These are phyloP conservation scores for Sebastes glaucus DNA, from an alignment of 2,797 vertebrate genomes.

Conservation along the genomic window DNA sequence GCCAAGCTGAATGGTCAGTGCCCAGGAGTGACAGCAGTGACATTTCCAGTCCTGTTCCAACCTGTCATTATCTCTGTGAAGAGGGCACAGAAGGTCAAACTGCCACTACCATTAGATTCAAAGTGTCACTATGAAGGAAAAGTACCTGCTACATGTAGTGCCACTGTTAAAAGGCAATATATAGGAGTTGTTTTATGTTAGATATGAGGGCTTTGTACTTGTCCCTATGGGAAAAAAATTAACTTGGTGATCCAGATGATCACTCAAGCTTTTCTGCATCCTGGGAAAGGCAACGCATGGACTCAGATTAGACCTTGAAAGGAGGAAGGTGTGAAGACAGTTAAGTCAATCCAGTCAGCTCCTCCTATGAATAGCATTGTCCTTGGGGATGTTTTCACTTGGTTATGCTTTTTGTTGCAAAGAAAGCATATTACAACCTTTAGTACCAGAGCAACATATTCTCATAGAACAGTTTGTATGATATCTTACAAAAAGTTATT, in stretches of 20 bases:
- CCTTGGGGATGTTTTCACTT: neutral
- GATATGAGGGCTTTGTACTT: constrained; percentile 1
- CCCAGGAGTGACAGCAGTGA: constrained; percentile 47
- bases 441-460: neutral
- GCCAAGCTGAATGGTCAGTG: constrained; percentile 2
- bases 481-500: no score
- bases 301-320: neutral
- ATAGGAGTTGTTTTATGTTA: neutral
- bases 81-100: constrained; percentile 60
- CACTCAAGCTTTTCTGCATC: constrained; percentile 23
- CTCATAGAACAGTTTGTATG: no score
- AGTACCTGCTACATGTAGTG: constrained; percentile 35
- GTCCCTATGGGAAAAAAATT: neutral
- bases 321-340: neutral
- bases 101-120: constrained; percentile 56
- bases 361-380: neutral
- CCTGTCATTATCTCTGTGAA: constrained; percentile 28
- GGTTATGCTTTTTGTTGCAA: neutral
- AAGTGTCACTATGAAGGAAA: constrained; percentile 29
- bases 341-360: neutral
- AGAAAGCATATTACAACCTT: neutral
- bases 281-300: neutral
- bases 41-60: constrained; percentile 56
- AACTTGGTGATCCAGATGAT: constrained; percentile 10
- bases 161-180: constrained; percentile 1